Conservation (phyloP, 2,113 vertebrate genomes). For the Axis porcinus region DNA sequence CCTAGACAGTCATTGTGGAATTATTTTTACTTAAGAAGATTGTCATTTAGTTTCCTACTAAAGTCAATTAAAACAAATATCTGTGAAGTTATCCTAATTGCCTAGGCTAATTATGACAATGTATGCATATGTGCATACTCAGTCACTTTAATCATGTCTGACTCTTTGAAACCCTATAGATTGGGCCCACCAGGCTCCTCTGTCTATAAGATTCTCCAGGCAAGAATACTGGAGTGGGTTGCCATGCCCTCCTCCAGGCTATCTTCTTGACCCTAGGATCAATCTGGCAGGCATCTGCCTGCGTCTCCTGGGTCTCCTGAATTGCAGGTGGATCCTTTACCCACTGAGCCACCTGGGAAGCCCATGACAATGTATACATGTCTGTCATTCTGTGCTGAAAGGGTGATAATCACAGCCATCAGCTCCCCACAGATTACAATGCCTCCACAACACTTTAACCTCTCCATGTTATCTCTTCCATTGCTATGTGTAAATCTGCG, state of each 20-base stretch:
- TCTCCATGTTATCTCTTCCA: background rate
- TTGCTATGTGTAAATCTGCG: background rate
- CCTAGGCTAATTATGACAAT: background rate
- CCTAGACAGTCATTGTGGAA: background rate
- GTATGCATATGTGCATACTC: background rate
- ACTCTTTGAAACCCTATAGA: background rate
- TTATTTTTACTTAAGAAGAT: background rate
- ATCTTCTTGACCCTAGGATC: background rate
- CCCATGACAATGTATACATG: background rate
- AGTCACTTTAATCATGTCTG: background rate
- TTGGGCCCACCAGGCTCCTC: background rate
- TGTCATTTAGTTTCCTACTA: background rate
- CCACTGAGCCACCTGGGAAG: background rate
- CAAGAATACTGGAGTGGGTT: background rate
- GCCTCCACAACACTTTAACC: background rate
- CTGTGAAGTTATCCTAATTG: background rate
- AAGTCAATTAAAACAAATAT: background rate
- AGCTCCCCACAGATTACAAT: background rate
- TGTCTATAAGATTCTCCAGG: background rate
- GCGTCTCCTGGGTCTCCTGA: background rate
- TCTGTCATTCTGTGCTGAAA: background rate
- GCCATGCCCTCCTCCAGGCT: background rate
- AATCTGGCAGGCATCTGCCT: background rate
- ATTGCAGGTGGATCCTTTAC: background rate
- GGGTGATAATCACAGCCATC: background rate